A percentile compares a stretch with the other conserved stretches of the same genome.
These are phyloP conservation scores for Acanthiza pusilla DNA, from an alignment of 2,797 vertebrate genomes.

Conservation along the genomic window DNA sequence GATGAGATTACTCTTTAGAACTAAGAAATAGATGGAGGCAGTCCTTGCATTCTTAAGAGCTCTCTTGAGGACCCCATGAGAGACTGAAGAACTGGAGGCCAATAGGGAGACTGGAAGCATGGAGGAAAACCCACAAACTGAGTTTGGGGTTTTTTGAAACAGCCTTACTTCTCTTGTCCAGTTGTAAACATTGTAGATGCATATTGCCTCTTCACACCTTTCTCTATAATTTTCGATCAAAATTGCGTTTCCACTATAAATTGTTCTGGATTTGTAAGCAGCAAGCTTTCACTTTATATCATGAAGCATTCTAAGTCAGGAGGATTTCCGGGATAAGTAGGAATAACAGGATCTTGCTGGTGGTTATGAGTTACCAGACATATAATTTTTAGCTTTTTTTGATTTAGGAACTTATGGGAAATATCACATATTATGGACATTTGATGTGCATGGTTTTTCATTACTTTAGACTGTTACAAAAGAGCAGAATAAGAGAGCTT, in stretches of 20 bases:
- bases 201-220: background rate
- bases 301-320: background rate
- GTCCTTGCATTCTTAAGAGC: background rate
- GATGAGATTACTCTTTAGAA: background rate
- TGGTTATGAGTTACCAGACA: background rate
- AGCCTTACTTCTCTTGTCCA: background rate
- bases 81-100: background rate
- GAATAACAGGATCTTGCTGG: background rate
- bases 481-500: background rate
- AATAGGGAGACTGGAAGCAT: background rate
- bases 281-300: background rate
- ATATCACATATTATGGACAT: background rate
- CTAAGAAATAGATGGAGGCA: background rate
- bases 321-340: background rate
- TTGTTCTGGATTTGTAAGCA: background rate
- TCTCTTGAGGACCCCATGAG: background rate
- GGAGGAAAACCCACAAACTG: background rate
- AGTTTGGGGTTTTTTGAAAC: background rate
- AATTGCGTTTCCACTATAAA: background rate
- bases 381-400: background rate
- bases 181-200: background rate
- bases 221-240: background rate
- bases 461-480: background rate
- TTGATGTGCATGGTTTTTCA: background rate
- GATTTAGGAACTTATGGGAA: background rate